Evolutionary conservation across 2,888 invertebrate species (phyloP).

Genomic region (Imbricaverruca yamaguchii): DNA sequence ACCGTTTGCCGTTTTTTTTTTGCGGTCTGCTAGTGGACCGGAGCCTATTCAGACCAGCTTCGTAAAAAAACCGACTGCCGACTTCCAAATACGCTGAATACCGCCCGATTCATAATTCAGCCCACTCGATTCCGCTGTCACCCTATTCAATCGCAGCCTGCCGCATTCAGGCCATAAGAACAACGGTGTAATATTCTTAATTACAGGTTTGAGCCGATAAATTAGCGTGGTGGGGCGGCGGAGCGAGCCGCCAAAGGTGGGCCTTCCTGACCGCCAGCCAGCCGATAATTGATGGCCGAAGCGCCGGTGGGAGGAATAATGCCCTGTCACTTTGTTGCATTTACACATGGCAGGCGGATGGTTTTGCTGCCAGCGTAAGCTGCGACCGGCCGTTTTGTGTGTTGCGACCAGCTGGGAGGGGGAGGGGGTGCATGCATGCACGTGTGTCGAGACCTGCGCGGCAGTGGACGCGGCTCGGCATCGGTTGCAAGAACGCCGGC

Average conservation of each 20-base stretch:
- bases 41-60: background rate
- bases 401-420: too few species aligned
- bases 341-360: background rate
- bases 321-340: constrained; percentile 7
- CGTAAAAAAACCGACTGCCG: background rate
- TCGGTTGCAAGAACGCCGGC: too few species aligned
- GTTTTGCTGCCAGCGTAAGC: too few species aligned
- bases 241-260: constrained; percentile 1
- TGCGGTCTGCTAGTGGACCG: background rate
- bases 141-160: background rate
- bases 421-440: too few species aligned
- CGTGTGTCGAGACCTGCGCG: too few species aligned
- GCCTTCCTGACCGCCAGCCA: background rate
- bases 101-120: constrained; percentile 12
- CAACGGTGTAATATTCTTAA: constrained; percentile 21
- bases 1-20: background rate
- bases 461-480: too few species aligned
- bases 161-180: constrained; percentile 20
- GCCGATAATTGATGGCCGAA: background rate
- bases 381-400: too few species aligned
- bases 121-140: background rate
- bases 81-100: constrained; percentile 9
- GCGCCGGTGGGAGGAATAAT: background rate
- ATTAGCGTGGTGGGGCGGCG: background rate
- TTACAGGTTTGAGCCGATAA: background rate